phyloP scores from a whole-genome alignment of 2,797 vertebrate genomes.

The Tarsius wallacei region DNA sequence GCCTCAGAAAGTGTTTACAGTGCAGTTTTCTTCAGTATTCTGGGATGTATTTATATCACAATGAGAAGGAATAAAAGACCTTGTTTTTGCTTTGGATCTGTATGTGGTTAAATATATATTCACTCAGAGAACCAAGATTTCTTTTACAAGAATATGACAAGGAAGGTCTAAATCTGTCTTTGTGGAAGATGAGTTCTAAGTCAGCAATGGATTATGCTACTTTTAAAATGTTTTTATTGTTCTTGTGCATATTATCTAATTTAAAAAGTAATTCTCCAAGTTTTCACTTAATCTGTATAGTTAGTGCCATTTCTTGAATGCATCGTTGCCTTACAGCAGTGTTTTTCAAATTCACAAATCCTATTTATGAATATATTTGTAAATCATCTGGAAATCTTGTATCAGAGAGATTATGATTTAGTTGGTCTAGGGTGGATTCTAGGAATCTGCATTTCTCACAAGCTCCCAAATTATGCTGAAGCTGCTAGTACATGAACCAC shows the following conservation, averaged over 20 bases:
- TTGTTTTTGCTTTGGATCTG: constrained; percentile 60
- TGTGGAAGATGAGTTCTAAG: constrained; percentile 57
- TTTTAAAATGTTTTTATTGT: constrained; percentile 55
- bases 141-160: constrained; percentile 33
- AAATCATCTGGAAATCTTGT: neutral
- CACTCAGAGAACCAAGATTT: constrained; percentile 32
- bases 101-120: constrained; percentile 58
- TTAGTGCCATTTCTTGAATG: constrained; percentile 45
- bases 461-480: neutral
- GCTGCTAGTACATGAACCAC: neutral
- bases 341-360: constrained; percentile 5
- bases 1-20: constrained; percentile 39
- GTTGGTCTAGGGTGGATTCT: neutral
- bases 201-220: neutral
- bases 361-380: neutral
- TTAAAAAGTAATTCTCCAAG: constrained; percentile 46
- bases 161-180: constrained; percentile 10
- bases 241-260: constrained; percentile 32
- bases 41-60: constrained; percentile 19
- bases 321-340: constrained; percentile 22
- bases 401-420: neutral
- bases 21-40: constrained; percentile 42
- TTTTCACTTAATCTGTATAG: neutral
- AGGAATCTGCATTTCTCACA: neutral
- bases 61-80: constrained; percentile 35